Base-by-base conservation (phyloP, 2,797 vertebrate species). In the Trichosurus vulpecula region DNA sequence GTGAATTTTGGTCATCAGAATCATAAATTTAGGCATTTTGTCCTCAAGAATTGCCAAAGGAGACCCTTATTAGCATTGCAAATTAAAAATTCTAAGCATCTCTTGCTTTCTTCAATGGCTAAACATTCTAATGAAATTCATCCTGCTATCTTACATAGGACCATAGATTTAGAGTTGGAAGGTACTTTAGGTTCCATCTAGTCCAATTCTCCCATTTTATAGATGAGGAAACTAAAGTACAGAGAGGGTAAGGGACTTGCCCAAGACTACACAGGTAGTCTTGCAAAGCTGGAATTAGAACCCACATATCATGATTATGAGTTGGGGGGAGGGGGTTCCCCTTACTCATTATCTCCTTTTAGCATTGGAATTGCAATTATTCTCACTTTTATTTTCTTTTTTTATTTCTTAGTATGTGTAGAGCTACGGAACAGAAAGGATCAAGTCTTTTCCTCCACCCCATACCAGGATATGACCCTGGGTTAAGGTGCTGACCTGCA, bases 1-100 rank as follows among this genome's bases (percentile, higher is more conserved):
- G 27, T 94, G 94, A 98, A 96, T 96, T n/a, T n/a, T 8, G 94
- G 35, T 57, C 41, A 27, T 29, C 53, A 16, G 58, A 6, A 57
- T 93, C 58, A 30, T 27, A 8, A 95, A 96, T 90, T 52, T 97
- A 97, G 66, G 19, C 95, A 96, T 94, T 96, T 90, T 97, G 81
- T 96, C 81, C 93, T 92, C 61, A 74, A 89, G 91, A 96, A 90
- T 4, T 94, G 53, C 52, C 96, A 96, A 91, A 53, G 90, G 87
- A 4, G 3, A 52, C 0, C 91, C 1, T 74, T 22, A 74, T 41
- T 19, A n/a, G 16, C 0, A 2, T 41, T 74, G 14, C 94, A 58
- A 56, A 92, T 95, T 66, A 97, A 55, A 97, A 97, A 53, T 2
- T 0, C 61, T 54, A 94, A 30, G 91, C 55, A n/a, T 41, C 55